These are phyloP conservation scores for Drepanosiphum platanoidis DNA, from an alignment of 2,888 invertebrate genomes.

Conservation along the genomic window DNA sequence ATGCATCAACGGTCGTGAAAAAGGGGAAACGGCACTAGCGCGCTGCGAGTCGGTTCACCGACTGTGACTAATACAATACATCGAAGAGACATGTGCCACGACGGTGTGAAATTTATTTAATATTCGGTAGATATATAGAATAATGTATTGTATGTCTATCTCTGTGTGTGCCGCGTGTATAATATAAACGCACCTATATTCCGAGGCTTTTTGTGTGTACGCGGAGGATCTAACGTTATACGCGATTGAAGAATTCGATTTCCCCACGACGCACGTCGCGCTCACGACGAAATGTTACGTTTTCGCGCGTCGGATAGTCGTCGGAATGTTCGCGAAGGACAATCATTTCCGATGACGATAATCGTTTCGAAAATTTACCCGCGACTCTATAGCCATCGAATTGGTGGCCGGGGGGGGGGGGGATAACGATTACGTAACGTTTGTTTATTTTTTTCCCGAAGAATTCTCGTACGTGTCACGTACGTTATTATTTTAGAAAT, in stretches of 20 bases:
- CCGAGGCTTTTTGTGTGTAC: not conserved
- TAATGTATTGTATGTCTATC: not conserved
- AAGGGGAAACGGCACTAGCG: not conserved
- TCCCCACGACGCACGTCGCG: not conserved
- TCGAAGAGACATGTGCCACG: conserved; percentile 17
- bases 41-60: conserved; percentile 42
- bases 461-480: too few species aligned
- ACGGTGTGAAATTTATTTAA: conserved; percentile 29
- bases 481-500: not conserved
- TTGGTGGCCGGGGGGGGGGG: too few species aligned
- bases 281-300: not conserved
- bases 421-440: too few species aligned
- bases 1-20: conserved; percentile 39
- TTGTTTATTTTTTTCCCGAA: not conserved
- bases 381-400: too few species aligned
- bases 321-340: too few species aligned
- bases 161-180: not conserved
- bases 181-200: not conserved
- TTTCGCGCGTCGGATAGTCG: too few species aligned
- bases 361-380: too few species aligned
- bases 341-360: too few species aligned
- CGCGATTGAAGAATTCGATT: not conserved
- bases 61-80: conserved; percentile 56
- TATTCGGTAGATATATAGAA: conserved; percentile 7
- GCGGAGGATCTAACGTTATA: not conserved